A percentile compares a stretch with the other conserved stretches of the same genome.
phyloP scores from a whole-genome alignment of 2,888 invertebrate genomes.

The Dermolepida albohirtum region DNA sequence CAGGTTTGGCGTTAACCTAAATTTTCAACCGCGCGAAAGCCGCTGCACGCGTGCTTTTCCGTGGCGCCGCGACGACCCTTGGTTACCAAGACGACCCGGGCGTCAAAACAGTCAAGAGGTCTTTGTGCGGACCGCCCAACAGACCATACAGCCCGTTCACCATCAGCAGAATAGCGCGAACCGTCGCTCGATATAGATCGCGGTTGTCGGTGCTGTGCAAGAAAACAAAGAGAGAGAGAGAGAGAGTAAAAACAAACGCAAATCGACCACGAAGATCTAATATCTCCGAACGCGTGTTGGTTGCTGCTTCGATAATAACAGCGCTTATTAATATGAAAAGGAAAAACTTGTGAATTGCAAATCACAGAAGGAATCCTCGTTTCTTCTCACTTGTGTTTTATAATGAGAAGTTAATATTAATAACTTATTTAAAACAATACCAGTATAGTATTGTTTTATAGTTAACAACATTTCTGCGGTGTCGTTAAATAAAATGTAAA shows the following conservation, averaged over 20 bases:
- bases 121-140: constrained; percentile 22
- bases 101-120: constrained; percentile 45
- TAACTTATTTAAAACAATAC: constrained; percentile 21
- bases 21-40: constrained; percentile 17
- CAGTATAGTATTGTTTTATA: constrained; percentile 5
- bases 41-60: constrained; percentile 18
- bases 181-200: constrained; percentile 32
- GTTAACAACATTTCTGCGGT: background rate
- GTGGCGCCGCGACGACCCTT: constrained; percentile 41
- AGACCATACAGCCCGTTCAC: constrained; percentile 7
- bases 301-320: constrained; percentile 25
- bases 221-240: constrained; percentile 7
- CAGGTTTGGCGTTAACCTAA: constrained; percentile 30
- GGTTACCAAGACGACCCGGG: constrained; percentile 46
- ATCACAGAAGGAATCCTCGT: constrained; percentile 3
- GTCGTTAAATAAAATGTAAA: constrained; percentile 14
- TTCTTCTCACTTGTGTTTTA: constrained; percentile 1
- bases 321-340: constrained; percentile 16
- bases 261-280: constrained; percentile 18
- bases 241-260: constrained; percentile 21
- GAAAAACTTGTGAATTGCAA: constrained; percentile 19
- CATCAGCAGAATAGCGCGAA: constrained; percentile 25
- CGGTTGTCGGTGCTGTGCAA: constrained; percentile 3
- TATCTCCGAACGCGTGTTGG: constrained; percentile 8
- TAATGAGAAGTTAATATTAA: background rate